Evolutionary conservation across 2,888 invertebrate genomes (phyloP), one percentile per base, ranked within the genome.

Genomic region (Hemaris fuciformis): DNA sequence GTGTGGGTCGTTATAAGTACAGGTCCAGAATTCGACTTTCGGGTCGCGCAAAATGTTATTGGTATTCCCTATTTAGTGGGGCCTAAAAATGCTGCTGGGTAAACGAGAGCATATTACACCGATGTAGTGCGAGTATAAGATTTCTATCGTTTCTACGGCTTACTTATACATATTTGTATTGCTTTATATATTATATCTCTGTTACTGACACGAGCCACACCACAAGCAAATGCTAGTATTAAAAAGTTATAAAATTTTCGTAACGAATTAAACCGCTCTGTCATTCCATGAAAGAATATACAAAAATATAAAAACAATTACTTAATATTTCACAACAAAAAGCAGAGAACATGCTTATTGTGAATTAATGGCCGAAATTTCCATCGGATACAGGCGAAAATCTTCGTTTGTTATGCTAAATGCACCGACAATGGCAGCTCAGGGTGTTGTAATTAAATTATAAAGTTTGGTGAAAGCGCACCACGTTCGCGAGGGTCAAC

Each of bases 391-490:
- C 31, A 1, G 13, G 5, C 8, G 41, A 18, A 20, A 41, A 42
- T 38, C 53, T 53, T 27, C 23, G 27, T 15, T 60, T 60, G 46
- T 48, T 34, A 41, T 31, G 41, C 48, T 57, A n/a, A 41, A 38
- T 57, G 57, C 57, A 60, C 45, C 23, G 80, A 79, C 82, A 88
- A 90, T 85, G 81, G 69, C 78, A 83, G 91, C 87, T 81, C 67
- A 72, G 91, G 90, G 91, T 75, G 88, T 85, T 84, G 81, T 91
- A 91, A 91, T 91, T 91, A 91, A 91, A 91, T 91, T 91, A 91
- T 90, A 91, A 90, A 91, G 82, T 91, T 91, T 87, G 78, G 80
- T 79, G 78, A 74, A 75, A 77, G 70, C 76, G 72, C 73, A 67
- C 67, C 73, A 67, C 67, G 72, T 68, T 72, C 65, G 67, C 77